Percentiles rank a stretch among this genome's conserved stretches.
phyloP scores from a whole-genome alignment of 2,888 invertebrate species.

The Cheiracanthium punctorium region DNA sequence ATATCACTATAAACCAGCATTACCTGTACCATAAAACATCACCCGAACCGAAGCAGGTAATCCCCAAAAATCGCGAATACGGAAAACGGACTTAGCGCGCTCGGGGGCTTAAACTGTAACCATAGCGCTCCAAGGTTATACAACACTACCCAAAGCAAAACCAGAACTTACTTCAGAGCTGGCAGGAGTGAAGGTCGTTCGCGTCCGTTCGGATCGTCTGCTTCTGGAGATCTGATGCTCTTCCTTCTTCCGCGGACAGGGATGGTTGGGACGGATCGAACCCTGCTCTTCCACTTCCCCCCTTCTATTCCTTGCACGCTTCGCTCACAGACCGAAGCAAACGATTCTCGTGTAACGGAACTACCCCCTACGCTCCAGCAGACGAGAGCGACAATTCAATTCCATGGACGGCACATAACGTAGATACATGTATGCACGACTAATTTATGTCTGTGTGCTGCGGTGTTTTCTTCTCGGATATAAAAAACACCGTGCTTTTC shows the following conservation, averaged over 20 bases:
- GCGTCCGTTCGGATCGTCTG: background rate
- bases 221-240: background rate
- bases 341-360: constrained; percentile 15
- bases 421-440: background rate
- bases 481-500: no score
- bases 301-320: constrained; percentile 43
- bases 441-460: background rate
- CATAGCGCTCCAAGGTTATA: background rate
- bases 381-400: background rate
- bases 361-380: background rate
- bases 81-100: background rate
- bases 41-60: no score
- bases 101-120: background rate
- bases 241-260: constrained; percentile 6
- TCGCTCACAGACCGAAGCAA: constrained; percentile 60
- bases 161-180: background rate
- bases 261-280: background rate
- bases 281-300: constrained; percentile 18
- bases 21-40: no score
- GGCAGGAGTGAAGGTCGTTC: background rate
- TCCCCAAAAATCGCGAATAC: no score
- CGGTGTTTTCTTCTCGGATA: no score
- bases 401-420: background rate
- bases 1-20: no score
- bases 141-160: no score